Conservation (phyloP, 1,140 invertebrate species). For the Triops longicaudatus region DNA sequence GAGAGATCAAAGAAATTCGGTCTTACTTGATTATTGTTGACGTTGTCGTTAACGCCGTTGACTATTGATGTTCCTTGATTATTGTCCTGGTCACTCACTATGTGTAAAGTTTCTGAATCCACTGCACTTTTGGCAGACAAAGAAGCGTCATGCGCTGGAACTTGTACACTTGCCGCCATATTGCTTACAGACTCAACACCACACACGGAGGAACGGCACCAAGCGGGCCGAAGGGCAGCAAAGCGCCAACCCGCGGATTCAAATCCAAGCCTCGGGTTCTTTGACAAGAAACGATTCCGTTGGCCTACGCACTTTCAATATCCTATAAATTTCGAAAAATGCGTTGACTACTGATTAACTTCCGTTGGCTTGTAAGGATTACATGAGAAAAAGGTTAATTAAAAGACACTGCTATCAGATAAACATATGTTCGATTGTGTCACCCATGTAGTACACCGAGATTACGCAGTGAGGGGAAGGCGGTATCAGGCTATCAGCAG, state of each 20-base stretch:
- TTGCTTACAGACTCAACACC: constrained; percentile 1
- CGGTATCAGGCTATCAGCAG: too few species aligned
- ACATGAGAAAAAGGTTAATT: too few species aligned
- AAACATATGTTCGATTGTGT: too few species aligned
- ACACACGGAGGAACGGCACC: constrained; percentile 1
- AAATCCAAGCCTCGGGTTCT: not conserved
- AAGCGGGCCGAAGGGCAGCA: not conserved
- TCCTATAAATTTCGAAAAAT: not conserved
- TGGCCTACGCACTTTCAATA: not conserved
- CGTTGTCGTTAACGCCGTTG: not conserved
- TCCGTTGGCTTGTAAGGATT: too few species aligned
- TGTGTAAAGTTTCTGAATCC: not conserved
- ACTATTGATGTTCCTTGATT: not conserved
- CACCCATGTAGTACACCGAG: too few species aligned
- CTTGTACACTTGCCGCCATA: constrained; percentile 5
- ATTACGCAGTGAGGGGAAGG: too few species aligned
- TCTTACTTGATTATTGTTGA: not conserved
- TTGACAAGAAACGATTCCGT: not conserved
- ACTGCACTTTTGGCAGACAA: constrained; percentile 8
- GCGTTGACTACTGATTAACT: not conserved
- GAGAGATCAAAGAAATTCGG: not conserved
- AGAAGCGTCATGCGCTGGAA: constrained; percentile 7
- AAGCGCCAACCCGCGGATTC: not conserved
- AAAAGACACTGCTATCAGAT: too few species aligned
- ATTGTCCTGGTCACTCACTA: constrained; percentile 1